phyloP scores from a whole-genome alignment of 2,113 vertebrate species.

The Coturnix japonica region DNA sequence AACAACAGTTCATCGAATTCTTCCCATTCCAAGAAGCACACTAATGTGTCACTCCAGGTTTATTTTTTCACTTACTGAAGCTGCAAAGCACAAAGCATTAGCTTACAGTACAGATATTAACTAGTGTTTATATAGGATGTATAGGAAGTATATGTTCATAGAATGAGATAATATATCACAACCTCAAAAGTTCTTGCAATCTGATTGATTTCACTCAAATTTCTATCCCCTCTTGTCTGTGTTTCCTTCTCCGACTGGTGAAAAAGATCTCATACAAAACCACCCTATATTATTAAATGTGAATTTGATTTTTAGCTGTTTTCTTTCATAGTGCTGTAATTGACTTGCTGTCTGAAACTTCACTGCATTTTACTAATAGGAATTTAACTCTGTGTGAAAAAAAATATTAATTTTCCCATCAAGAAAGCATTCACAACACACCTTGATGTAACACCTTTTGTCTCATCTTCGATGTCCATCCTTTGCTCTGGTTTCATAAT shows the following conservation, averaged over 20 bases:
- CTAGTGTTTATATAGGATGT: neutral
- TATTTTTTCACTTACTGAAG: neutral
- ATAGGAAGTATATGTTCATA: neutral
- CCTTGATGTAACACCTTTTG: neutral
- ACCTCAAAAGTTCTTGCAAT: neutral
- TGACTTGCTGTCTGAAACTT: neutral
- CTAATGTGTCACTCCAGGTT: neutral
- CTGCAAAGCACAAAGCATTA: neutral
- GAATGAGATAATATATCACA: neutral
- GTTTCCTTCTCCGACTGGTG: neutral
- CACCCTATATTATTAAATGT: neutral
- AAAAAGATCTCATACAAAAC: neutral
- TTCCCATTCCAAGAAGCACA: neutral
- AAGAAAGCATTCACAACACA: neutral
- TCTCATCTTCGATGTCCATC: neutral
- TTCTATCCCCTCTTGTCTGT: neutral
- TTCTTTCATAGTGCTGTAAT: neutral
- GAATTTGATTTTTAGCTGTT: neutral
- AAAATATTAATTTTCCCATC: neutral
- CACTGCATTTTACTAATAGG: neutral
- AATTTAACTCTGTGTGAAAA: neutral
- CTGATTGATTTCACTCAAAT: neutral
- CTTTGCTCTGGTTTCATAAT: neutral
- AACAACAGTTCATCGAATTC: neutral
- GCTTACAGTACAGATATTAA: neutral